Base-by-base conservation (phyloP, 2,113 vertebrate genomes). In the Pogona vitticeps region DNA sequence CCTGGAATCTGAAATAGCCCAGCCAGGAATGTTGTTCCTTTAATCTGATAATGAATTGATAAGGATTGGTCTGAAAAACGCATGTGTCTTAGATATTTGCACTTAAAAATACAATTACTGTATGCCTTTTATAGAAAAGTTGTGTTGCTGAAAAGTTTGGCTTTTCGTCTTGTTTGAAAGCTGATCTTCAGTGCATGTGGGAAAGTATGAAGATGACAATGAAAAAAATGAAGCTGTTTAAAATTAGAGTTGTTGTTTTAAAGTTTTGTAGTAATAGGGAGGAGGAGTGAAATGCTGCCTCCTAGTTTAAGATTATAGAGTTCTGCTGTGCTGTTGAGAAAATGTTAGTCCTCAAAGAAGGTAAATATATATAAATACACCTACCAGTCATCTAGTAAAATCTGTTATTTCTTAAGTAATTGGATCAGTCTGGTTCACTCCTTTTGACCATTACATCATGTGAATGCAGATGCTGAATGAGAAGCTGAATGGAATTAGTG, bases 401-500 rank as follows among this genome's bases (percentile, higher is more conserved):
- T 84, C 13, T 65, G 21, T 38, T 73, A 23, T 83, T 87, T 77
- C 58, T 15, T 59, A 80, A 61, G 61, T 80, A 79, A 84, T 84
- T 67, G 82, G 65, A 73, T 84, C 82, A 80, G 15, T 65, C 82
- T 84, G 67, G 58, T 73, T 79, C 26, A 28, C 58, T 88, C 76
- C n/a, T 88, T 58, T 80, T 73, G 71, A 80, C 21, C 26, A 75
- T 80, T 65, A 58, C 58, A 46, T 88, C 40, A 65, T 58, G 68
- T 80, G 76, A 80, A 73, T 80, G 23, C 67, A 67, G 70, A 82
- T 38, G 40, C 68, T n/a, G 40, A 81, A 81, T 81, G 68, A 46
- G n/a, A 72, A 72, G 38, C 38, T 88, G 87, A 88, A 88, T 80
- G n/a, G 68, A 52, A 63, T 84, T 84, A 88, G 31, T 38, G 17